Base-by-base conservation (phyloP, 2,888 invertebrate species). In the Hydraecia micacea region DNA sequence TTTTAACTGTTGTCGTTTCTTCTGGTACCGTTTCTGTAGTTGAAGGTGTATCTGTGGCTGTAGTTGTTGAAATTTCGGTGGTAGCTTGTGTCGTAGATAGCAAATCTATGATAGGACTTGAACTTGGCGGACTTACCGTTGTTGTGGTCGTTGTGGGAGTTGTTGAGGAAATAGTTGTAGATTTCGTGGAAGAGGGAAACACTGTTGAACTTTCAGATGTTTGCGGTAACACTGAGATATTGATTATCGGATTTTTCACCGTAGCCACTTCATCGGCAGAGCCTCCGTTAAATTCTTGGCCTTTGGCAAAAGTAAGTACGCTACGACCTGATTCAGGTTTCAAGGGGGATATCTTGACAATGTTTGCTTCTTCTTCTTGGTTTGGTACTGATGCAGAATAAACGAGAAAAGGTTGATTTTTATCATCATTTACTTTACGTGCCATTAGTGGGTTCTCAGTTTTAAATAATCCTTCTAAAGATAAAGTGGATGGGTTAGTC, bases 381-480 rank as follows among this genome's bases (percentile, higher is more conserved):
- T 88, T 93, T 36, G 93, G 90, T 42, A 93, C 89, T 21, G 96
- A 92, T 15, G 96, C 94, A 7, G 97, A 97, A 86, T 97, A 97
- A 1, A 97, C 96, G 4, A 96, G 91, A 88, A 96, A 97, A 1
- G 97, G 96, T 86, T 95, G 94, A 49, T 92, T 94, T n/a, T 87
- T 89, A n/a, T 90, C 90, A 58, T 91, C 89, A 75, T 82, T 90
- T 4, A 92, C 85, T 91, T 94, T 94, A 80, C 91, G 93, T 8
- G 93, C 93, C 81, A 90, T 93, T 4, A 92, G 79, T 0, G 97
- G 96, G 73, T 94, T 95, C 90, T 97, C 95, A 77, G 97, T 97
- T 91, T 97, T 97, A 88, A 98, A 98, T 15, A 98, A 93, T 3
- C 97, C 98, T 94, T 98, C 98, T 84, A 98, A 92, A 21, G 98